Percentiles rank a stretch among this genome's conserved stretches.
phyloP scores from a whole-genome alignment of 2,797 vertebrate species.

The Labroides dimidiatus region DNA sequence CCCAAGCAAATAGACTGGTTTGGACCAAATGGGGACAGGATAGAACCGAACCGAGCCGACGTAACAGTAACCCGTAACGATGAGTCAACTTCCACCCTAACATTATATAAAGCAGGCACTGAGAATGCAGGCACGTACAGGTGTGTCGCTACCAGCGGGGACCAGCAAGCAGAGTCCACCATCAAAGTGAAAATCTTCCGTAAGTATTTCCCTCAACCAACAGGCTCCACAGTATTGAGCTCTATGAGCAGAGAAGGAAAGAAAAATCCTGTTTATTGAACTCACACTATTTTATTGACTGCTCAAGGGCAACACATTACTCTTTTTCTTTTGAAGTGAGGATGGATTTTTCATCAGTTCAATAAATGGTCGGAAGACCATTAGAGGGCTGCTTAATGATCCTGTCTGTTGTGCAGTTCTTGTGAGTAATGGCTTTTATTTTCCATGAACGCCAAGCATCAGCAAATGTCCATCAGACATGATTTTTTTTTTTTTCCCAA shows the following conservation, averaged over 20 bases:
- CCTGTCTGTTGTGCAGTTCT: constrained; percentile 75
- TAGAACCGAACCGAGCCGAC: constrained; percentile 90
- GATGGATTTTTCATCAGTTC: constrained; percentile 82
- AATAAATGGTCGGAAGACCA: constrained; percentile 78
- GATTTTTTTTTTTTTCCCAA: constrained; percentile 59
- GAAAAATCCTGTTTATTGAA: constrained; percentile 63
- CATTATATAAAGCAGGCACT: constrained; percentile 92
- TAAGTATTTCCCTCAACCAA: constrained; percentile 79
- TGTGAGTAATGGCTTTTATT: constrained; percentile 81
- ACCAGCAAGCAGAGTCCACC: constrained; percentile 90
- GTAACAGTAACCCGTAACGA: constrained; percentile 92
- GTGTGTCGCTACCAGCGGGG: constrained; percentile 90
- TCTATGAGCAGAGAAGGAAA: constrained; percentile 20
- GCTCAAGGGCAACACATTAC: constrained; percentile 76
- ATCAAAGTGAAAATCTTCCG: constrained; percentile 98
- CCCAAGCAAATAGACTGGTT: constrained; percentile 96
- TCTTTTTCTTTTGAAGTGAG: constrained; percentile 73
- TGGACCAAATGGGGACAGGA: constrained; percentile 91
- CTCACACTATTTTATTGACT: constrained; percentile 73
- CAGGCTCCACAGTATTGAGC: constrained; percentile 32
- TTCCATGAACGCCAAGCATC: constrained; percentile 73
- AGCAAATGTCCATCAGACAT: constrained; percentile 70
- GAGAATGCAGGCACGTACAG: constrained; percentile 95
- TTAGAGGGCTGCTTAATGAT: constrained; percentile 81
- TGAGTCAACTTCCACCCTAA: constrained; percentile 94